Conservation (phyloP, 2,888 invertebrate genomes). For the Ctena decussata region DNA sequence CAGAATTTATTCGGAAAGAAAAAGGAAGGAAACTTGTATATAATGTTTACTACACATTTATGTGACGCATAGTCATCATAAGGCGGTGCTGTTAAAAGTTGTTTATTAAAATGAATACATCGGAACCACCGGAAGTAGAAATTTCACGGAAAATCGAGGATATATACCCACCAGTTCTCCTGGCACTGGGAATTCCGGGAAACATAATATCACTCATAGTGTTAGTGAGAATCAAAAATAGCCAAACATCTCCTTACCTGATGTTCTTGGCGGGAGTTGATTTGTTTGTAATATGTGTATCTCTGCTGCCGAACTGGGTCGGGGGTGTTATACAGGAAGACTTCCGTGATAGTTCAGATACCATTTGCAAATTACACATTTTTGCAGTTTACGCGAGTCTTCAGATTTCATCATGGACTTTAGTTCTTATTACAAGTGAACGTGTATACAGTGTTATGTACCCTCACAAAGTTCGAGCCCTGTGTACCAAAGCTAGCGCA, state of each 20-base stretch:
- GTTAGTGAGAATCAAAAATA: background rate
- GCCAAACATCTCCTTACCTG: background rate
- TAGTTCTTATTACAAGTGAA: background rate
- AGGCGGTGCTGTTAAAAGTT: too few relatives aligned
- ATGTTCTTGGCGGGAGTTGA: background rate
- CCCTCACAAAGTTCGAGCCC: background rate
- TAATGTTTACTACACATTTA: too few relatives aligned
- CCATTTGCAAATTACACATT: background rate
- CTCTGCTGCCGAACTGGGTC: background rate
- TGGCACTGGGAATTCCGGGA: background rate
- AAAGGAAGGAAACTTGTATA: too few relatives aligned
- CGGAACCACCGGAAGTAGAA: background rate
- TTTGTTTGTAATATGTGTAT: background rate
- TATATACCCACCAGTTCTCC: background rate
- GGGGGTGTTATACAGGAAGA: background rate
- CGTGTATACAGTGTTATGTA: background rate
- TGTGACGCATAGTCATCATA: too few relatives aligned
- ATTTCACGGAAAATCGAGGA: background rate
- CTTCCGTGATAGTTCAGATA: background rate
- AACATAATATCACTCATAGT: background rate
- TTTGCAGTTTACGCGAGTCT: background rate
- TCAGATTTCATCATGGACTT: slow-evolving; percentile 9
- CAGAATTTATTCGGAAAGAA: too few relatives aligned
- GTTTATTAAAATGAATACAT: background rate
- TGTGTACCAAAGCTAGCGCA: background rate